Percentiles rank a stretch among this genome's conserved stretches.
Evolutionary conservation across 2,113 vertebrate genomes (phyloP).

Genomic region (Chaetodon trifascialis): DNA sequence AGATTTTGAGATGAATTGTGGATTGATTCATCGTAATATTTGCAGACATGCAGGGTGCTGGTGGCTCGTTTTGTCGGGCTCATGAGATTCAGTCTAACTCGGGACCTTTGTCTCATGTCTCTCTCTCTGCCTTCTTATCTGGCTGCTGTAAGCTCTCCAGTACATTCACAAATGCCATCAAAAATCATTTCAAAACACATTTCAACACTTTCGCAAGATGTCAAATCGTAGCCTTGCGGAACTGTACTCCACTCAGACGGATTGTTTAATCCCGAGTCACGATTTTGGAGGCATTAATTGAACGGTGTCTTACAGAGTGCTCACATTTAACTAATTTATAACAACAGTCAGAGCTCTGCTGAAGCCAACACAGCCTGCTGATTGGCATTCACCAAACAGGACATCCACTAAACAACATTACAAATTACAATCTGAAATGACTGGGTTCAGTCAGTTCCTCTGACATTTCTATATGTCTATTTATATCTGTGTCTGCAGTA

Average conservation of each 20-base stretch:
- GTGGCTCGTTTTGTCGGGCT: neutral
- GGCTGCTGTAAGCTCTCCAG: neutral
- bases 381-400: neutral
- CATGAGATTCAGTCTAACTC: neutral
- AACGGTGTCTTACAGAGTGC: neutral
- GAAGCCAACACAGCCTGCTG: neutral
- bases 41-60: neutral
- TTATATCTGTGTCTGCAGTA: neutral
- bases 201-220: neutral
- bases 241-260: neutral
- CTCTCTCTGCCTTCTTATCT: neutral
- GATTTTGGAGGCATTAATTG: neutral
- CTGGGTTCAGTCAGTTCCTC: neutral
- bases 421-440: neutral
- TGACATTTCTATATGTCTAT: neutral
- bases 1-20: slow-evolving; percentile 25
- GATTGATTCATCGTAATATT: slow-evolving; percentile 27
- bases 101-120: slow-evolving; percentile 1
- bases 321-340: neutral
- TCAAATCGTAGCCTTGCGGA: neutral
- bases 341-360: neutral
- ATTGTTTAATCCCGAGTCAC: neutral
- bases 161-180: neutral
- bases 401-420: neutral
- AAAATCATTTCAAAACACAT: neutral